phyloP scores from a whole-genome alignment of 2,113 vertebrate species.

The Crotalus helleri region DNA sequence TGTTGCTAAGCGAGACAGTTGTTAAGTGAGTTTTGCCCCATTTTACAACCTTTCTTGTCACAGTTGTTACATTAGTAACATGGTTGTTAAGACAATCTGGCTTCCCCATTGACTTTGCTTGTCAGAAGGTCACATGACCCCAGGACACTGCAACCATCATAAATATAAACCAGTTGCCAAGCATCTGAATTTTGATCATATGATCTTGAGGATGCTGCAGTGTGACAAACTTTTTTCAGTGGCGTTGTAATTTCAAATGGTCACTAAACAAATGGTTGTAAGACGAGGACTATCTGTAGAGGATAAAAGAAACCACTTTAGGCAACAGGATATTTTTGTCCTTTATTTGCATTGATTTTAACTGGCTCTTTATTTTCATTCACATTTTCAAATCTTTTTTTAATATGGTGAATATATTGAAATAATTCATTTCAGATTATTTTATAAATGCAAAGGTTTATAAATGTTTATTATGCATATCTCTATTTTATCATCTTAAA shows the following conservation, averaged over 20 bases:
- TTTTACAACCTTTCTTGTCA: not conserved
- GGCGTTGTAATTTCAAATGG: not conserved
- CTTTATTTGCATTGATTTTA: conserved; percentile 10
- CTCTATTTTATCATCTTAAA: conserved; percentile 22
- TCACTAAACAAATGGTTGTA: not conserved
- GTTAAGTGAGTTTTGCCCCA: not conserved
- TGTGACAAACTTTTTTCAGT: not conserved
- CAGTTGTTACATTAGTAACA: not conserved
- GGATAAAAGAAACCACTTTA: conserved; percentile 52
- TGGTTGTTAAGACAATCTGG: not conserved
- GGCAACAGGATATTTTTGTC: not conserved
- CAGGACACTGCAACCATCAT: not conserved
- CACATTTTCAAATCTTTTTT: conserved; percentile 51
- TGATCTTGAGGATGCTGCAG: not conserved
- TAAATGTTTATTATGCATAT: conserved; percentile 48
- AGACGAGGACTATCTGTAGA: not conserved
- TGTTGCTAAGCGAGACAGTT: not conserved
- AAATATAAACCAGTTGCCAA: not conserved
- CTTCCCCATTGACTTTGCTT: not conserved
- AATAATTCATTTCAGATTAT: conserved; percentile 21
- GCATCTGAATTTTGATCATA: not conserved
- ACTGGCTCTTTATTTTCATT: conserved; percentile 24
- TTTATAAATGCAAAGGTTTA: conserved; percentile 47
- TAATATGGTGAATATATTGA: conserved; percentile 20
- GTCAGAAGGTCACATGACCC: not conserved